Percentiles rank a stretch among this genome's conserved stretches.
phyloP scores from a whole-genome alignment of 2,888 invertebrate species.

The Leptopterna dolabrata region DNA sequence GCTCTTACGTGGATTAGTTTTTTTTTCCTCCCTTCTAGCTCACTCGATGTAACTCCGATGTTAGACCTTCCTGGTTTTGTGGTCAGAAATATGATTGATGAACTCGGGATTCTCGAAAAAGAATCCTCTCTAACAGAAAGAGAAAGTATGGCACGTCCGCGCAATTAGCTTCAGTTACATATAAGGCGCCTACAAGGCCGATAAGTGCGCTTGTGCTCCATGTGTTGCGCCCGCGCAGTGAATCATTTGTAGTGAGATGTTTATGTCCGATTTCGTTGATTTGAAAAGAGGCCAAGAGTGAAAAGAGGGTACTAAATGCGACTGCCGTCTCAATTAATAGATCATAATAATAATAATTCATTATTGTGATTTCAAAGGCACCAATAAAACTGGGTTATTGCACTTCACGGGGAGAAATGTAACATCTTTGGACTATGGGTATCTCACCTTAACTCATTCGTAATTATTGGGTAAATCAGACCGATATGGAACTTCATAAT shows the following conservation, averaged over 20 bases:
- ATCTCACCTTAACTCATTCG: no score
- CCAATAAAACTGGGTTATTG: no score
- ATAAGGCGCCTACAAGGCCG: neutral
- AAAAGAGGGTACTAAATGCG: neutral
- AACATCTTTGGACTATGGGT: no score
- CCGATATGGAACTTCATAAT: no score
- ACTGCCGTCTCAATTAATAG: no score
- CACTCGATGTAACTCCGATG: neutral
- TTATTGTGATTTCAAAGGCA: no score
- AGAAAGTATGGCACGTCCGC: constrained; percentile 10
- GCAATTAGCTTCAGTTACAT: constrained; percentile 12
- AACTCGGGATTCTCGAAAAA: neutral
- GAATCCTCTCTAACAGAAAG: neutral
- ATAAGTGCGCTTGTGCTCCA: neutral
- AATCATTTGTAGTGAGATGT: neutral
- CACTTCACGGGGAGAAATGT: no score
- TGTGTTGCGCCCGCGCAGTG: neutral
- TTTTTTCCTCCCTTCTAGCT: neutral
- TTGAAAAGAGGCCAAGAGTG: neutral
- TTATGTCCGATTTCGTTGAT: neutral
- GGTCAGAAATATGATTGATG: constrained; percentile 22
- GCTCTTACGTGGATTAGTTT: constrained; percentile 13
- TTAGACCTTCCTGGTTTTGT: neutral
- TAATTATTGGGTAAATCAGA: no score
- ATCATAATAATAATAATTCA: no score